These are phyloP conservation scores for Lutjanus erythropterus DNA, from an alignment of 2,113 vertebrate genomes.

Conservation along the genomic window DNA sequence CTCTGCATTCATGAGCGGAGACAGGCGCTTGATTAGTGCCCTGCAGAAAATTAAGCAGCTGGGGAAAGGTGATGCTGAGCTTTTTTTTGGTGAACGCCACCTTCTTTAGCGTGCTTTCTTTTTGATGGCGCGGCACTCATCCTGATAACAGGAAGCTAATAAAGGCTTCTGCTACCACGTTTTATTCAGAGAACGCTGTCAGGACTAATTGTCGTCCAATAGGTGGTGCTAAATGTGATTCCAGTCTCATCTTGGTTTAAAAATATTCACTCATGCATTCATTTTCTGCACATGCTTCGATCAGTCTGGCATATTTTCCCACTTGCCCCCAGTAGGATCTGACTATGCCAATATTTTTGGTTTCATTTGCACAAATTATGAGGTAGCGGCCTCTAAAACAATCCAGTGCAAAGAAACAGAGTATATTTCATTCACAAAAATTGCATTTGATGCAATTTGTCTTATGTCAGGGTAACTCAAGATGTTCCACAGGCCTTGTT, in stretches of 20 bases:
- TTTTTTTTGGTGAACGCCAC: slow-evolving; percentile 35
- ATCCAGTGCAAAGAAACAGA: not conserved
- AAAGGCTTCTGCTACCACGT: slow-evolving; percentile 14
- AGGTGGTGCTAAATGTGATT: slow-evolving; percentile 6
- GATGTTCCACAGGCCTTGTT: not conserved
- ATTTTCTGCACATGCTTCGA: not conserved
- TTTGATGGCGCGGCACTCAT: slow-evolving; percentile 19
- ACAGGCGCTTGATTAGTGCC: slow-evolving; percentile 69
- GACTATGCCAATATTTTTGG: not conserved
- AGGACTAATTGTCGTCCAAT: not conserved
- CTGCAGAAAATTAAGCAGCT: slow-evolving; percentile 61
- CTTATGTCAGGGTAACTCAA: not conserved
- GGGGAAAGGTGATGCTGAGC: slow-evolving; percentile 55
- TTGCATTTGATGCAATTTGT: not conserved
- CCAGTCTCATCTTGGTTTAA: not conserved
- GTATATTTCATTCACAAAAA: not conserved
- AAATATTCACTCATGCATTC: not conserved
- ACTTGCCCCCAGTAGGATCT: not conserved
- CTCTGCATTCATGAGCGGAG: slow-evolving; percentile 66
- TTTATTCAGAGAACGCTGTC: not conserved
- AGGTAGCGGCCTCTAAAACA: not conserved
- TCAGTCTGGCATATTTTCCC: not conserved
- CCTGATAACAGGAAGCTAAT: slow-evolving; percentile 43
- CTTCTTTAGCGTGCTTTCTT: slow-evolving; percentile 45
- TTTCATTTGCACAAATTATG: not conserved